phyloP scores from a whole-genome alignment of 1,140 invertebrate genomes.

The Triops longicaudatus region DNA sequence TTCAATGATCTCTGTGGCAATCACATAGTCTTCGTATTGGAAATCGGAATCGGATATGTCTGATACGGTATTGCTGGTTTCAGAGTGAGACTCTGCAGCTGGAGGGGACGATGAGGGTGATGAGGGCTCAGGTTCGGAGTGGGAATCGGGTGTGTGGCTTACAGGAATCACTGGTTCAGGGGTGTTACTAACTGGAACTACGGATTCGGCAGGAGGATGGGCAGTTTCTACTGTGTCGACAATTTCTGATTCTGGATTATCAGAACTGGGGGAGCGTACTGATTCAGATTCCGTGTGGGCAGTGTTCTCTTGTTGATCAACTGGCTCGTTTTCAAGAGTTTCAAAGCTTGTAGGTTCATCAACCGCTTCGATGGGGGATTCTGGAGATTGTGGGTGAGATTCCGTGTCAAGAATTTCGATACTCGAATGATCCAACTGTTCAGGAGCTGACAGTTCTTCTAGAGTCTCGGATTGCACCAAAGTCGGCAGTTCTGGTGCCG shows the following conservation, averaged over 20 bases:
- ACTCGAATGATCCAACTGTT: too few relatives aligned
- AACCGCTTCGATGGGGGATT: too few relatives aligned
- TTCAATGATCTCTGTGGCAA: background rate
- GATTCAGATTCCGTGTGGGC: background rate
- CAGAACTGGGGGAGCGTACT: background rate
- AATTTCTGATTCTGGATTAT: background rate
- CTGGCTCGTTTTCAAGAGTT: too few relatives aligned
- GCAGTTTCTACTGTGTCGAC: background rate
- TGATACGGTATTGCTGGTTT: background rate
- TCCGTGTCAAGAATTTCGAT: too few relatives aligned
- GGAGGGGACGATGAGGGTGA: background rate
- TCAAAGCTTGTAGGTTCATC: too few relatives aligned
- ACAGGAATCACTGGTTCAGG: background rate
- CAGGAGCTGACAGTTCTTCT: too few relatives aligned
- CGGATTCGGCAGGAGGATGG: background rate
- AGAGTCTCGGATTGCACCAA: too few relatives aligned
- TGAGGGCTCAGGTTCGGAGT: background rate
- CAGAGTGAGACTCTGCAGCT: background rate
- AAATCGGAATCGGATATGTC: background rate
- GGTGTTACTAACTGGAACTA: background rate
- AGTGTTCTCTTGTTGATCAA: background rate
- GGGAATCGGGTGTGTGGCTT: background rate
- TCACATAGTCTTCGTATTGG: background rate
- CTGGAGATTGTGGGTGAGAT: too few relatives aligned
- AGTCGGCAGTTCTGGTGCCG: too few relatives aligned